These are phyloP conservation scores for Oryctolagus cuniculus DNA, from an alignment of 2,113 vertebrate species.

Conservation along the genomic window mOryCun1.1 NC_091433.1:5717001-5717500, in stretches of 20 bases:
- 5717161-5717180: background rate
- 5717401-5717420: background rate
- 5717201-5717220: background rate
- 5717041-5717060: background rate
- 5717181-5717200: fast-evolving
- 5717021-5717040: background rate
- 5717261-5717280: background rate
- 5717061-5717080: background rate
- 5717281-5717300: background rate
- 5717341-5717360: background rate
- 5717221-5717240: background rate
- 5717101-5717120: background rate
- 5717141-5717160: background rate
- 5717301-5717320: background rate
- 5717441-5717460: background rate
- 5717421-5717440: background rate
- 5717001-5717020: background rate
- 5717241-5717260: background rate
- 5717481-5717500: background rate
- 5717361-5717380: background rate
- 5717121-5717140: background rate
- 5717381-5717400: background rate
- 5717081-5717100: background rate
- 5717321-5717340: background rate
- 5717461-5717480: background rate